Base-by-base conservation (phyloP, 2,888 invertebrate genomes). In the Hydraecia micacea region DNA sequence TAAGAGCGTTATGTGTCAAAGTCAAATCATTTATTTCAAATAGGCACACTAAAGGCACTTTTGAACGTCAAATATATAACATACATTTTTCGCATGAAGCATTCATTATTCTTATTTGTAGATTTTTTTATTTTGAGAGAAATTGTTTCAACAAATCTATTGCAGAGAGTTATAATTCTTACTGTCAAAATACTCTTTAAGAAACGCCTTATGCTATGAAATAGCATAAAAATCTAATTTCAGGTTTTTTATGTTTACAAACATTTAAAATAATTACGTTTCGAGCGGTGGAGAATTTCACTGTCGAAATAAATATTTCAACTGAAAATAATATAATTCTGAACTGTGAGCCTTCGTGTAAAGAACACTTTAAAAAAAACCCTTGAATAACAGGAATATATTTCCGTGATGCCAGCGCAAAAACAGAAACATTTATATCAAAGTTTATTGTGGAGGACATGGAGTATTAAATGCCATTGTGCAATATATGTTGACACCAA, bases 361-460 rank as follows among this genome's bases (percentile, higher is more conserved):
- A 66, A 76, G n/a, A n/a, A n/a, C n/a, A n/a, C n/a, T n/a, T n/a
- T n/a, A 2, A n/a, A 18, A 69, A 63, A 60, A 83, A 66, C 70
- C 63, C 11, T 68, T 69, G n/a, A 32, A 62, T 74, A 62, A 84
- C 82, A n/a, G 36, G 15, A 68, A 75, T 74, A 87, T 79, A 82
- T 88, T 91, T 92, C 90, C 90, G 90, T 75, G 80, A 86, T 81
- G 81, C 79, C 75, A 79, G 78, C 83, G 84, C 77, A 73, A 84
- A 85, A 87, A 85, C 76, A 81, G 77, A 83, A 83, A 81, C 83
- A 87, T 88, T 85, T 84, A 83, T 78, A 81, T 77, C 55, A 79
- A 79, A 83, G 65, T 80, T 80, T 81, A 86, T 86, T 81, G 65
- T 75, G 69, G 77, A 73, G 81, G 79, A 84, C 80, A 84, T 69